phyloP scores from a whole-genome alignment of 2,797 vertebrate species.

The Tinamus major region DNA sequence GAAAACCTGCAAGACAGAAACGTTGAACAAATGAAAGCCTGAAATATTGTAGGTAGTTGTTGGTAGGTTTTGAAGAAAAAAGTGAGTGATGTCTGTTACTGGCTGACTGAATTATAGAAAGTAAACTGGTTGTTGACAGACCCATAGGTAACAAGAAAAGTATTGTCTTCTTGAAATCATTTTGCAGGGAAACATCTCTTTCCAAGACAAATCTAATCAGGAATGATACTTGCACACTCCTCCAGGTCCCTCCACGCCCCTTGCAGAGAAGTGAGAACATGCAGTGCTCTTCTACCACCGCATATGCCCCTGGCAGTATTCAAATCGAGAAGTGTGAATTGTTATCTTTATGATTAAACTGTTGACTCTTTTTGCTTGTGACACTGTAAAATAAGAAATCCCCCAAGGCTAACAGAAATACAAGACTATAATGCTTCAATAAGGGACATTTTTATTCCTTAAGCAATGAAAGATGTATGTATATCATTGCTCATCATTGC shows the following conservation, averaged over 20 bases:
- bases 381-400: neutral
- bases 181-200: neutral
- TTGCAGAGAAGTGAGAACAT: neutral
- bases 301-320: neutral
- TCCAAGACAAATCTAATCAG: neutral
- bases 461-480: neutral
- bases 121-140: neutral
- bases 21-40: neutral
- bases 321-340: neutral
- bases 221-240: neutral
- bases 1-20: neutral
- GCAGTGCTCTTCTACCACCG: neutral
- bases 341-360: neutral
- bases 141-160: neutral
- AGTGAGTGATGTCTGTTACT: neutral
- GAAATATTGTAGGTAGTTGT: neutral
- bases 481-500: neutral
- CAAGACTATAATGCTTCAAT: neutral
- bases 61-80: neutral
- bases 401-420: neutral
- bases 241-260: neutral
- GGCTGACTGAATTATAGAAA: neutral
- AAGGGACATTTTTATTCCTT: neutral
- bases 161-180: neutral
- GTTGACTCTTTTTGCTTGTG: neutral